These are phyloP conservation scores for Riparia riparia DNA, from an alignment of 2,113 vertebrate species.

Conservation along the genomic window DNA sequence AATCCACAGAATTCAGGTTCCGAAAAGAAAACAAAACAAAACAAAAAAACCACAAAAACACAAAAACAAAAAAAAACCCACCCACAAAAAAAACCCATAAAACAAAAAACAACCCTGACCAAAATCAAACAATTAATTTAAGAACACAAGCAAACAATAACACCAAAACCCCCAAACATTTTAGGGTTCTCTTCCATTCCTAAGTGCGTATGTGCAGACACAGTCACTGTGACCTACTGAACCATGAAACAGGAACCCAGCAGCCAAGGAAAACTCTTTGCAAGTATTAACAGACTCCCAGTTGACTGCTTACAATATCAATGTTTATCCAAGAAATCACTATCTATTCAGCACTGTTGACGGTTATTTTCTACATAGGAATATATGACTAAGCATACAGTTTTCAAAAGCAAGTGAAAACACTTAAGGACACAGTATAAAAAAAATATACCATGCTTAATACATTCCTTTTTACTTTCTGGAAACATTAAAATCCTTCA, in stretches of 20 bases:
- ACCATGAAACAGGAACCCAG: background rate
- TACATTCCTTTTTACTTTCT: background rate
- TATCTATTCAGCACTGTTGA: background rate
- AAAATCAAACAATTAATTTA: rapidly evolving
- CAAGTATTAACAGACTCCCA: background rate
- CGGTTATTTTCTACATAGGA: background rate
- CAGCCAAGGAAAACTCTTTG: background rate
- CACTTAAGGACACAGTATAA: background rate
- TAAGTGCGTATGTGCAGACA: background rate
- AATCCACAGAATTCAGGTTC: background rate
- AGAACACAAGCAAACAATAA: background rate
- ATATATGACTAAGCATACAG: background rate
- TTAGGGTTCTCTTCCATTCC: background rate
- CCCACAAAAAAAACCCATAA: too few species aligned
- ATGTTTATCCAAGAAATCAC: background rate
- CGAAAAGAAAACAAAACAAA: background rate
- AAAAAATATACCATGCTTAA: background rate
- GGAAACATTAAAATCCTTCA: background rate
- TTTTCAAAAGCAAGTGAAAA: background rate
- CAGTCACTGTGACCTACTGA: background rate
- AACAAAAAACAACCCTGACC: too few species aligned
- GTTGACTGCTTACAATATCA: background rate
- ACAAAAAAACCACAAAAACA: too few species aligned
- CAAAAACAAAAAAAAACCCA: too few species aligned
- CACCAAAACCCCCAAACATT: background rate